Conservation (phyloP, 2,113 vertebrate genomes). For the Phyllostomus discolor region DNA sequence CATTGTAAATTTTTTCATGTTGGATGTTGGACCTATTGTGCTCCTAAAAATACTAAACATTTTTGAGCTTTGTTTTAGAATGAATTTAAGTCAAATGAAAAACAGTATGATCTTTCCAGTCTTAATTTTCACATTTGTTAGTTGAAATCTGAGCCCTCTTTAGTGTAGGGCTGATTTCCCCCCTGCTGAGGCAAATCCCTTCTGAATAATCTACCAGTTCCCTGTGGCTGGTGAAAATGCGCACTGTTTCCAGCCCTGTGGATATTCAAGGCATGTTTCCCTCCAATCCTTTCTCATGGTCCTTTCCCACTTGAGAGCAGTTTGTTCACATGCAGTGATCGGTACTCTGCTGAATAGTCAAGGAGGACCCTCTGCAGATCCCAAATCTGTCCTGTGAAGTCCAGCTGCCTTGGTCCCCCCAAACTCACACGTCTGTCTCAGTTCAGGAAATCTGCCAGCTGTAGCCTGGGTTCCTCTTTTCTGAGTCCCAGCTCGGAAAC, state of each 20-base stretch:
- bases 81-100: neutral
- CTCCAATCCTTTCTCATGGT: neutral
- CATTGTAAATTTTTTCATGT: neutral
- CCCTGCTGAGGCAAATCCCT: neutral
- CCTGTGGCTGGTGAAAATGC: neutral
- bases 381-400: neutral
- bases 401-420: neutral
- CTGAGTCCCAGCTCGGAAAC: neutral
- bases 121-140: neutral
- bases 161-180: neutral
- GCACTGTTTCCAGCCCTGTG: neutral
- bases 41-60: neutral
- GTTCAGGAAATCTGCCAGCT: neutral
- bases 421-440: neutral
- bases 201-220: neutral
- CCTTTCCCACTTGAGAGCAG: neutral
- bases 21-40: neutral
- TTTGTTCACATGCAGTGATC: neutral
- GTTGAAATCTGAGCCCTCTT: neutral
- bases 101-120: neutral
- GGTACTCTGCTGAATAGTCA: neutral
- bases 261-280: neutral
- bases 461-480: neutral
- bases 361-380: neutral
- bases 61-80: conserved; percentile 2